Evolutionary conservation across 2,797 vertebrate genomes (phyloP), one percentile per base, ranked within the genome.

Genomic region (Miichthys miiuy): DNA sequence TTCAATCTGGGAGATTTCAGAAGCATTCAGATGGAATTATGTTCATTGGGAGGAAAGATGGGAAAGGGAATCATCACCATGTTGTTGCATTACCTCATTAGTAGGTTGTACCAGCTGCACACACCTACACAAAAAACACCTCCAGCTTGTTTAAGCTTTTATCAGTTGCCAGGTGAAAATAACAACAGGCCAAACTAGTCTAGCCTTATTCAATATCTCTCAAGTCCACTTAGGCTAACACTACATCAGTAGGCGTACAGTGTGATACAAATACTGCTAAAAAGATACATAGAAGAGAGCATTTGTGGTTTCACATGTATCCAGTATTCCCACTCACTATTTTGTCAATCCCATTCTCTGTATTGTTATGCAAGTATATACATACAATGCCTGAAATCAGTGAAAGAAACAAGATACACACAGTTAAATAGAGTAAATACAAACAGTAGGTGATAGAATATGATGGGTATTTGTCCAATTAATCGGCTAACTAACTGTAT

Each of bases 61-160:
- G 21, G 23, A 64, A 38, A 51, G 14, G 48, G 7, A 52, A 42
- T 72, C 5, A 9, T 44, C 23, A 58, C 25, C 3, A 38, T 58
- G 68, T 41, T 68, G 30, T 6, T 54, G 23, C 46, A 25, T 21
- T 68, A 27, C 14, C 48, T 21, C 44, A 20, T 56, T 41, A 38
- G 18, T 47, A 74, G n/a, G 38, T 71, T 85, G 56, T 50, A 80
- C 58, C 21, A 14, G 21, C 25, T 62, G 70, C 23, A 57, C 34
- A 50, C 12, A 54, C 30, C 51, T 27, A 16, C 51, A 68, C 54
- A 66, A 76, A 69, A 20, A 56, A 47, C 63, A 34, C 13, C 50
- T 58, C 13, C 20, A 0, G 23, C 18, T 72, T 69, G 16, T 57
- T 67, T 46, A 60, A 74, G 27, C 27, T 60, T 8, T 38, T 48